Conservation (phyloP, 2,113 vertebrate genomes). For the Labeo catla region DNA sequence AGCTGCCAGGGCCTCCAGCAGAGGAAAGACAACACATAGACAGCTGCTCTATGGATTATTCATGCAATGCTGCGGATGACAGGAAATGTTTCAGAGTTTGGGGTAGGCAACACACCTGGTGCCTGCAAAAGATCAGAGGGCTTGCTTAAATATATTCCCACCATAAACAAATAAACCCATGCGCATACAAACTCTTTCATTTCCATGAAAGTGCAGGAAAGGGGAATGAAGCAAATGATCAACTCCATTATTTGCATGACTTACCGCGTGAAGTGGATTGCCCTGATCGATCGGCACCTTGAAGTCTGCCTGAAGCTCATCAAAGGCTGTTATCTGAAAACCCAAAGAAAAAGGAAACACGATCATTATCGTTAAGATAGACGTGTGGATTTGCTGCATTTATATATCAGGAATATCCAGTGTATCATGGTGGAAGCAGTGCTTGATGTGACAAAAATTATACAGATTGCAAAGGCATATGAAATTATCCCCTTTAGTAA, state of each 20-base stretch:
- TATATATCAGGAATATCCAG: not conserved
- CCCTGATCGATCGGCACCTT: conserved; percentile 84
- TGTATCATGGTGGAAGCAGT: not conserved
- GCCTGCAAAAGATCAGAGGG: conserved; percentile 36
- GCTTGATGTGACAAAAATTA: not conserved
- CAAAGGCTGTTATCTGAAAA: conserved; percentile 81
- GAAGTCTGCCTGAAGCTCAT: conserved; percentile 83
- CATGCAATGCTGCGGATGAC: conserved; percentile 48
- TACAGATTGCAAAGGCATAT: not conserved
- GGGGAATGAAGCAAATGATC: conserved; percentile 23
- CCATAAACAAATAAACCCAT: not conserved
- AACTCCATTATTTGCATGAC: conserved; percentile 46
- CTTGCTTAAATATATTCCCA: not conserved
- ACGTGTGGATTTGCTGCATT: not conserved
- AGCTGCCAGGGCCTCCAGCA: conserved; percentile 47
- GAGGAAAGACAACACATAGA: conserved; percentile 34
- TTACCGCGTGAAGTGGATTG: conserved; percentile 80
- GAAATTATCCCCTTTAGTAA: not conserved
- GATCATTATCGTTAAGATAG: not conserved
- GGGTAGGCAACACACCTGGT: conserved; percentile 23
- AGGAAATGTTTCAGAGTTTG: conserved; percentile 39
- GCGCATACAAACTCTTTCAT: not conserved
- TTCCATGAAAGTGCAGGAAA: conserved; percentile 10
- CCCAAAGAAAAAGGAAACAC: conserved; percentile 8
- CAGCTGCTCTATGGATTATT: conserved; percentile 60